Base-by-base conservation (phyloP, 2,113 vertebrate genomes). In the Tympanuchus pallidicinctus region DNA sequence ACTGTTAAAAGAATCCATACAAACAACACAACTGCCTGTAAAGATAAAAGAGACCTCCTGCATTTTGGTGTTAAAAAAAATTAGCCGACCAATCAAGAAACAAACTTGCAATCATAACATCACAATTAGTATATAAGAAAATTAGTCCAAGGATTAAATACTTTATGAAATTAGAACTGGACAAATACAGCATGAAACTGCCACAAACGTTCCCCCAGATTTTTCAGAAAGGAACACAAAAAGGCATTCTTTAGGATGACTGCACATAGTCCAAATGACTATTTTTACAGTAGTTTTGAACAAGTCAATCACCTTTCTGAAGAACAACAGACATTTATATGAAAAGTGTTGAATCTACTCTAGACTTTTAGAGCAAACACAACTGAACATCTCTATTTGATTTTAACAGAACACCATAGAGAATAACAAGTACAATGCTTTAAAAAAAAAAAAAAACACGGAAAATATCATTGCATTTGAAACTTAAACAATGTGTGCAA, bases 1-100 rank as follows among this genome's bases (percentile, higher is more conserved):
- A 89, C 10, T 57, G 72, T 74, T 77, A 88, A 89, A 61, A 94
- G 47, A 95, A 94, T 71, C 79, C 66, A 60, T 64, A 48, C 12
- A 75, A 93, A 47, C 7, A 80, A 28, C 45, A 36, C 22, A 80
- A 88, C 20, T 48, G 24, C 45, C 34, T 61, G 67, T 11, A 82
- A 36, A 60, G 50, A 61, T 20, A 86, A 17, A 65, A 61, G 85
- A 43, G 8, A 72, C 3, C 4, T 63, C 30, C 45, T 40, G 38
- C 0, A 4, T 74, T 69, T 48, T 66, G 13, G 25, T 17, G 92
- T 25, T 8, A 50, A 77, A 75, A 36, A 86, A 66, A 66, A 54
- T 16, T 24, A 18, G 45, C 13, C 36, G 64, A 50, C 36, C 34
- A 69, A 50, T n/a, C 0, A 1, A 90, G 30, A 77, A 94, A 89